These are phyloP conservation scores for Heliothis subflexa DNA, from an alignment of 1,140 invertebrate species.

Conservation along the genomic window DNA sequence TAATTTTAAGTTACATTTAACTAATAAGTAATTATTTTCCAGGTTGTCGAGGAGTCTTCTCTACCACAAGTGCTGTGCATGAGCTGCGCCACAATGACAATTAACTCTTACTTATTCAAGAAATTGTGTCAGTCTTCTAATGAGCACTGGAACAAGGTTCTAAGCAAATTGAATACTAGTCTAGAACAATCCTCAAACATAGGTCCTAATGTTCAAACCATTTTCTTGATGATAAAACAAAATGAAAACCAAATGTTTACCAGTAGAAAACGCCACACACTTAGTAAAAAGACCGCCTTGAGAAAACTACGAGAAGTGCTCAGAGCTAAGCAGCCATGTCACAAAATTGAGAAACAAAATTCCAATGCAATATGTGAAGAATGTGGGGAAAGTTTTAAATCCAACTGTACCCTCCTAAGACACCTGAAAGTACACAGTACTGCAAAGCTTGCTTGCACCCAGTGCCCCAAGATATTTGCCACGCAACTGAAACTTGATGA, in stretches of 20 bases:
- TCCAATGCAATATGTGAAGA: slow-evolving; percentile 59
- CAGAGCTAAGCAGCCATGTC: slow-evolving; percentile 59
- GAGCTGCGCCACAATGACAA: slow-evolving; percentile 62
- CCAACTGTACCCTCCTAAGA: slow-evolving; percentile 52
- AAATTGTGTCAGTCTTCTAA: slow-evolving; percentile 64
- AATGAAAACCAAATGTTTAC: slow-evolving; percentile 62
- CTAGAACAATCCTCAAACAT: slow-evolving; percentile 54
- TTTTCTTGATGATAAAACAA: slow-evolving; percentile 65
- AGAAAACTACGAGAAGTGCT: slow-evolving; percentile 63
- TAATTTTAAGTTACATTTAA: too few relatives aligned
- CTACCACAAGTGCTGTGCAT: slow-evolving; percentile 68
- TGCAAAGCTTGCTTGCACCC: slow-evolving; percentile 55
- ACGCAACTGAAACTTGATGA: slow-evolving; percentile 59
- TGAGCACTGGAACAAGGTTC: slow-evolving; percentile 59
- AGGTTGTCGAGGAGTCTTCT: slow-evolving; percentile 60
- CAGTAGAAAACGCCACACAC: slow-evolving; percentile 54
- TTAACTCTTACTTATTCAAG: slow-evolving; percentile 68
- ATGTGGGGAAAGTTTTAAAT: slow-evolving; percentile 63
- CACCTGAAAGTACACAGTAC: slow-evolving; percentile 66
- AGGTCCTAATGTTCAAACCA: slow-evolving; percentile 55
- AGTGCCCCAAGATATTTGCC: slow-evolving; percentile 70
- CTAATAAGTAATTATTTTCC: slow-evolving; percentile 49
- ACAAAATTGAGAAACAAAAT: slow-evolving; percentile 52
- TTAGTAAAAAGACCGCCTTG: slow-evolving; percentile 59
- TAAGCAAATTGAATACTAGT: slow-evolving; percentile 55